Evolutionary conservation across 2,113 vertebrate species (phyloP).

Genomic region (Gymnorhina tibicen): DNA sequence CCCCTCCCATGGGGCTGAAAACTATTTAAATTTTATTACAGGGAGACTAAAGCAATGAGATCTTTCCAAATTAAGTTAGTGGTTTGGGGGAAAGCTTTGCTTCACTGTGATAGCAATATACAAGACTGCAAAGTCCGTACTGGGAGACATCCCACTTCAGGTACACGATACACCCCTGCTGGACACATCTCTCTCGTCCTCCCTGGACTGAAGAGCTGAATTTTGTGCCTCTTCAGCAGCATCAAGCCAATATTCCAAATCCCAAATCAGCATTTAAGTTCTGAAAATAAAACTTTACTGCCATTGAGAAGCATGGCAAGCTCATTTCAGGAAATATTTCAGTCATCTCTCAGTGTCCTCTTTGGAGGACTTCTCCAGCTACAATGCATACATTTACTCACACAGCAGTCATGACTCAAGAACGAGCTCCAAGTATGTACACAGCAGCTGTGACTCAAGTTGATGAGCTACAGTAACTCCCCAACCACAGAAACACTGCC

Average conservation of each 20-base stretch:
- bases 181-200: not conserved
- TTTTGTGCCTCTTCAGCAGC: not conserved
- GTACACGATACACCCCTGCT: not conserved
- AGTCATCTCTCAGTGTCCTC: not conserved
- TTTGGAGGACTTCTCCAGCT: not conserved
- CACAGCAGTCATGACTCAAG: not conserved
- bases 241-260: not conserved
- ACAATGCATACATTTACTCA: not conserved
- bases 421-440: not conserved
- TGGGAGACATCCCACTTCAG: not conserved
- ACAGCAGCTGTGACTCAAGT: not conserved
- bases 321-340: not conserved
- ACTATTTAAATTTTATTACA: not conserved
- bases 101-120: not conserved
- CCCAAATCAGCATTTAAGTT: not conserved
- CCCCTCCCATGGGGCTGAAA: not conserved
- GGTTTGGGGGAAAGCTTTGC: not conserved
- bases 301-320: not conserved
- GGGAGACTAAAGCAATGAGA: not conserved
- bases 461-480: not conserved
- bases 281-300: not conserved
- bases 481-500: not conserved
- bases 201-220: not conserved
- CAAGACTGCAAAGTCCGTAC: not conserved
- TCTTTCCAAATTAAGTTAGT: not conserved